These are phyloP conservation scores for Macrobrachium rosenbergii DNA, from an alignment of 1,140 invertebrate genomes.

Conservation along the genomic window DNA sequence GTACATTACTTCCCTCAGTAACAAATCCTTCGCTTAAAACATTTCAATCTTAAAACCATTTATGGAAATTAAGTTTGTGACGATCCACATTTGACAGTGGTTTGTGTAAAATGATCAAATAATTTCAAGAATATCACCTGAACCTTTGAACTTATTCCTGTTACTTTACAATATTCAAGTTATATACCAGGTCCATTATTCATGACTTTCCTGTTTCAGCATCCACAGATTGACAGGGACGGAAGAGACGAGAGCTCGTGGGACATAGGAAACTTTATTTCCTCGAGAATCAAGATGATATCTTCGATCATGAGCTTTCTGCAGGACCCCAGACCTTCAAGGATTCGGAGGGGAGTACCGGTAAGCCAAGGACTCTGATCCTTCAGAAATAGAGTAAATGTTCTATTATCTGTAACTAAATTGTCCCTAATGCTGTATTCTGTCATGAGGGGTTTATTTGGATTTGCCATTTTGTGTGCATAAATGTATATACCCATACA, in stretches of 20 bases:
- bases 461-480: too few relatives aligned
- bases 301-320: constrained; percentile 59
- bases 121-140: too few relatives aligned
- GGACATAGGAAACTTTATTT: constrained; percentile 30
- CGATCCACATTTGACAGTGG: too few relatives aligned
- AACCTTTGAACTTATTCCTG: too few relatives aligned
- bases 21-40: too few relatives aligned
- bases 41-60: too few relatives aligned
- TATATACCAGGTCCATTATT: too few relatives aligned
- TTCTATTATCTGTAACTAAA: background rate
- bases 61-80: too few relatives aligned
- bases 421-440: background rate
- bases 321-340: constrained; percentile 42
- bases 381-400: background rate
- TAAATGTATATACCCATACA: too few relatives aligned
- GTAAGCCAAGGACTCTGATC: background rate
- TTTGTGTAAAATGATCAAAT: too few relatives aligned
- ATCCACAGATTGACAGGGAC: constrained; percentile 16
- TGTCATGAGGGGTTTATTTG: background rate
- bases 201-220: background rate
- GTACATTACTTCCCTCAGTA: too few relatives aligned
- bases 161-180: too few relatives aligned
- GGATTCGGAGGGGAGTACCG: constrained; percentile 23
- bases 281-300: constrained; percentile 38
- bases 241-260: constrained; percentile 25